These are phyloP conservation scores for Tenthredo mesomela DNA, from an alignment of 2,888 invertebrate species.

Conservation along the genomic window DNA sequence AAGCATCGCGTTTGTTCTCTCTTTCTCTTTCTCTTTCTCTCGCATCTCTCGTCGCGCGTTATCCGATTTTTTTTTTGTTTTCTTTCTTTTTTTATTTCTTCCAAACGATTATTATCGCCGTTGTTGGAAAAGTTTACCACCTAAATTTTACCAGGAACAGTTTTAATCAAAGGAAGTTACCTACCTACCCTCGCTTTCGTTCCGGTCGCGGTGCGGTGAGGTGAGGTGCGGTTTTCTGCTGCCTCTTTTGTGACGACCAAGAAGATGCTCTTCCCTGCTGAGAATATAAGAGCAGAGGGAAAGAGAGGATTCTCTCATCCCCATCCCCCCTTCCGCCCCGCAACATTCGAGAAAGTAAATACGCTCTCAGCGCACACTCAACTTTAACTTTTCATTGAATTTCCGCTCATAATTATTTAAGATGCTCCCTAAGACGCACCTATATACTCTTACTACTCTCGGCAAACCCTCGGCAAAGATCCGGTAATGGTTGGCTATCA, in stretches of 20 bases:
- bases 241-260: background rate
- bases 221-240: background rate
- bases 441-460: constrained; percentile 16
- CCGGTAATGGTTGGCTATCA: constrained; percentile 55
- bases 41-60: background rate
- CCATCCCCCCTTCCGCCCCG: no score
- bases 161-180: constrained; percentile 44
- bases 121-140: background rate
- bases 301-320: background rate
- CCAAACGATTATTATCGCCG: constrained; percentile 39
- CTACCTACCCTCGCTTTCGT: constrained; percentile 4
- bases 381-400: constrained; percentile 55
- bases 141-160: constrained; percentile 24
- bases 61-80: background rate
- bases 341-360: background rate
- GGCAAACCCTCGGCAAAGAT: constrained; percentile 23
- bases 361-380: constrained; percentile 28
- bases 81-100: background rate
- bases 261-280: background rate
- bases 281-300: background rate
- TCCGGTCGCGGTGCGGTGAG: background rate
- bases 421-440: constrained; percentile 46
- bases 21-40: constrained; percentile 6
- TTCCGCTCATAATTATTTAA: constrained; percentile 55
- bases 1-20: background rate